Conservation (phyloP, 2,888 invertebrate species). For the Caenorhabditis sp. region DNA sequence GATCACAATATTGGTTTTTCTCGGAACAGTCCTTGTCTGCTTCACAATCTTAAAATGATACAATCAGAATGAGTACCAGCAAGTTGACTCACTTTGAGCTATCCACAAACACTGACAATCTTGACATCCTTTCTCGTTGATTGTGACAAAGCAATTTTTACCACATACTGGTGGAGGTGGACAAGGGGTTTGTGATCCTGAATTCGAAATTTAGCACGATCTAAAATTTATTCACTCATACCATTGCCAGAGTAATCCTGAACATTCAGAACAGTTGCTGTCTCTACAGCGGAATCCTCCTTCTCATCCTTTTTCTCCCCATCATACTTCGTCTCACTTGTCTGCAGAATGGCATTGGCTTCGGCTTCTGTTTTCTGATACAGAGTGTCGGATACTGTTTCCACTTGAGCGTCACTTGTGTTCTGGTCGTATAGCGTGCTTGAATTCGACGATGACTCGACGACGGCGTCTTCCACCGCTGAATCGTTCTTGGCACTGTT, state of each 20-base stretch:
- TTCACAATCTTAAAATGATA: conserved; percentile 74
- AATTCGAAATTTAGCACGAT: not conserved
- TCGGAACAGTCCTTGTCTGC: conserved; percentile 75
- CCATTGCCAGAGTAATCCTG: conserved; percentile 33
- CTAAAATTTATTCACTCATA: not conserved
- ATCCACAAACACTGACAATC: conserved; percentile 80
- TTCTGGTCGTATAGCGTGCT: conserved; percentile 60
- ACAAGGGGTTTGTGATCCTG: conserved; percentile 42
- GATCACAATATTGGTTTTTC: conserved; percentile 78
- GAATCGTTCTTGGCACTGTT: conserved; percentile 31
- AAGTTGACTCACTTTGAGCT: conserved; percentile 22
- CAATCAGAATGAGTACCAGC: too few relatives aligned
- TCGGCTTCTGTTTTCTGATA: conserved; percentile 60
- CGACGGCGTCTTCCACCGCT: conserved; percentile 33
- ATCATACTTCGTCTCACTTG: conserved; percentile 33
- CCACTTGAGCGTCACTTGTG: conserved; percentile 66
- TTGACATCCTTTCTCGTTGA: conserved; percentile 80
- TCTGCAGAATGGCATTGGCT: conserved; percentile 40
- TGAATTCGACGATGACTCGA: conserved; percentile 54
- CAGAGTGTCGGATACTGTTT: conserved; percentile 41
- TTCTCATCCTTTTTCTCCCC: conserved; percentile 21
- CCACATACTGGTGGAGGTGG: conserved; percentile 75
- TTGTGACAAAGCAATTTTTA: conserved; percentile 78
- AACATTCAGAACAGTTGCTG: not conserved
- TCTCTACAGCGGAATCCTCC: conserved; percentile 24